These are phyloP conservation scores for Larimichthys crocea DNA, from an alignment of 2,113 vertebrate species.

Conservation along the genomic window DNA sequence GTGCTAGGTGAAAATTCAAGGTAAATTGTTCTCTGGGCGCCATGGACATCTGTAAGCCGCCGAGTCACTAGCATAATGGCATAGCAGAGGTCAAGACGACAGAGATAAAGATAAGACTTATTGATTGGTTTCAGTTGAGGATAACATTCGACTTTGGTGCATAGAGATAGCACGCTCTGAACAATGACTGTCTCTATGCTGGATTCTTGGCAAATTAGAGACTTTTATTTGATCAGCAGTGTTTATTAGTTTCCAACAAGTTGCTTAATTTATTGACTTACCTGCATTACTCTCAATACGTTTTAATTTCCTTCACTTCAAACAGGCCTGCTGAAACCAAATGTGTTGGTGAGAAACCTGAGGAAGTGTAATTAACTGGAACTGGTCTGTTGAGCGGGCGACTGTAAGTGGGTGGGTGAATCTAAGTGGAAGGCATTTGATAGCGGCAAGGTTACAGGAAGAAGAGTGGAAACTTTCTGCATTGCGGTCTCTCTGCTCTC, in stretches of 20 bases:
- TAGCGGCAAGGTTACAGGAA: conserved; percentile 65
- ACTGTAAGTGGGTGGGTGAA: conserved; percentile 11
- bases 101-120: conserved; percentile 6
- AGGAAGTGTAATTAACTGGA: conserved; percentile 13
- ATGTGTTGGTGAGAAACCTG: conserved; percentile 21
- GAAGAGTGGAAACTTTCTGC: conserved; percentile 72
- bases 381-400: conserved; percentile 6
- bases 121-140: not conserved
- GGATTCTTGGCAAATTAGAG: not conserved
- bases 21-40: too few species aligned
- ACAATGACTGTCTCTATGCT: not conserved
- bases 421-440: conserved; percentile 49
- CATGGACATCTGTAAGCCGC: too few species aligned
- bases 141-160: conserved; percentile 20
- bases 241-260: not conserved
- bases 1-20: too few species aligned
- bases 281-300: conserved; percentile 4
- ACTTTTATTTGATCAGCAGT: not conserved
- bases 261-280: not conserved
- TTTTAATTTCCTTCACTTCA: not conserved
- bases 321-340: conserved; percentile 14
- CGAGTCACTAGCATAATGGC: too few species aligned
- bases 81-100: not conserved
- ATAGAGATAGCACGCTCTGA: not conserved
- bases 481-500: conserved; percentile 23